A percentile compares a stretch with the other conserved stretches of the same genome.
Conservation (phyloP, 2,113 vertebrate genomes). For the Sclerurus mexicanus region DNA sequence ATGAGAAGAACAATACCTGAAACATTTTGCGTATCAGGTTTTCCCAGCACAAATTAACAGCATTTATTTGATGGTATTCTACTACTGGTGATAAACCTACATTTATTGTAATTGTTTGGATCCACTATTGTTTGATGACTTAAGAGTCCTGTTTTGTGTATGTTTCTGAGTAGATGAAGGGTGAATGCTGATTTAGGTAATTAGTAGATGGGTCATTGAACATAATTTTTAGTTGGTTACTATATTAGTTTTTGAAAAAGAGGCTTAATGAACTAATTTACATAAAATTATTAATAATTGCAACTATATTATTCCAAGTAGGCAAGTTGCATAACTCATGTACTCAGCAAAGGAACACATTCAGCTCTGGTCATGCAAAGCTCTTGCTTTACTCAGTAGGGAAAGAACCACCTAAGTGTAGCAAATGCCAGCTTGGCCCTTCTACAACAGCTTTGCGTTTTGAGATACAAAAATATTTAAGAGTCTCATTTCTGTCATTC, state of each 20-base stretch:
- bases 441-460: not conserved
- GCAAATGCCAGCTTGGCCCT: not conserved
- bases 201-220: constrained; percentile 17
- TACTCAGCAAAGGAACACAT: not conserved
- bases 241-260: not conserved
- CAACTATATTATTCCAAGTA: not conserved
- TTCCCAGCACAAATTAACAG: not conserved
- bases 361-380: not conserved
- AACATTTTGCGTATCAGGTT: not conserved
- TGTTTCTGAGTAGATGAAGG: constrained; percentile 18
- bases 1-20: not conserved
- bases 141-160: not conserved
- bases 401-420: not conserved
- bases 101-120: not conserved
- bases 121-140: not conserved
- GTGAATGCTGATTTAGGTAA: constrained; percentile 13
- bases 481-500: not conserved
- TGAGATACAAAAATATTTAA: not conserved
- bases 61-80: not conserved
- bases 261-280: constrained; percentile 9
- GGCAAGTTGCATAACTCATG: not conserved
- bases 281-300: not conserved
- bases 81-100: not conserved
- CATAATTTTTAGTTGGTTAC: not conserved
- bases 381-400: not conserved